Evolutionary conservation across 2,888 invertebrate genomes (phyloP).

Genomic region (Schrankia costaestrigalis): DNA sequence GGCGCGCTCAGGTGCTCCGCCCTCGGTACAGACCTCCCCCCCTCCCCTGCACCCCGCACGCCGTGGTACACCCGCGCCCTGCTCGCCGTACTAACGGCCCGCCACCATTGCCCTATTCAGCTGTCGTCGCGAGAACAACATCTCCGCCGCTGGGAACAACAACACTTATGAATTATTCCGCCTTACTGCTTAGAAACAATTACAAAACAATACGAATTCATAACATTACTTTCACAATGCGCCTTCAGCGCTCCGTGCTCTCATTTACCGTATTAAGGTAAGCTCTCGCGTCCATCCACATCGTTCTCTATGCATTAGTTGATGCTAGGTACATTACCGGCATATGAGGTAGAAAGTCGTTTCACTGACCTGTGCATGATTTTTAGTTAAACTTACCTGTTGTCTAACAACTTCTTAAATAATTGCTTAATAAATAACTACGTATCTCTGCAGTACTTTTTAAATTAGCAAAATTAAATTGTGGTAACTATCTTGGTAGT

Average conservation of each 20-base stretch:
- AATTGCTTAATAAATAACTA: no score
- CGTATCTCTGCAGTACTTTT: no score
- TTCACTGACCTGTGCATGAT: constrained; percentile 26
- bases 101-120: constrained; percentile 76
- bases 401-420: no score
- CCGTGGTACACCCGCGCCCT: constrained; percentile 36
- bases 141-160: constrained; percentile 66
- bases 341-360: constrained; percentile 40
- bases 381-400: no score
- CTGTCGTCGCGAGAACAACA: constrained; percentile 68
- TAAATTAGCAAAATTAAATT: no score
- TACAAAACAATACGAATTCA: constrained; percentile 73
- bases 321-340: no score
- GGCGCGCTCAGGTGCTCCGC: constrained; percentile 80
- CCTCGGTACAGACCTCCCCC: constrained; percentile 50
- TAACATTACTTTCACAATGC: constrained; percentile 67
- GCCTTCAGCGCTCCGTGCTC: constrained; percentile 43
- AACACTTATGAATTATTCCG: constrained; percentile 76
- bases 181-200: constrained; percentile 70
- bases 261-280: constrained; percentile 31
- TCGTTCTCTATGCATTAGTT: constrained; percentile 28
- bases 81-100: constrained; percentile 51
- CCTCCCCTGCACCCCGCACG: constrained; percentile 29
- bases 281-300: constrained; percentile 23
- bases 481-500: constrained; percentile 41